Evolutionary conservation across 2,888 invertebrate species (phyloP), one percentile per base, ranked within the genome.

Genomic region (Pandemis corylana): DNA sequence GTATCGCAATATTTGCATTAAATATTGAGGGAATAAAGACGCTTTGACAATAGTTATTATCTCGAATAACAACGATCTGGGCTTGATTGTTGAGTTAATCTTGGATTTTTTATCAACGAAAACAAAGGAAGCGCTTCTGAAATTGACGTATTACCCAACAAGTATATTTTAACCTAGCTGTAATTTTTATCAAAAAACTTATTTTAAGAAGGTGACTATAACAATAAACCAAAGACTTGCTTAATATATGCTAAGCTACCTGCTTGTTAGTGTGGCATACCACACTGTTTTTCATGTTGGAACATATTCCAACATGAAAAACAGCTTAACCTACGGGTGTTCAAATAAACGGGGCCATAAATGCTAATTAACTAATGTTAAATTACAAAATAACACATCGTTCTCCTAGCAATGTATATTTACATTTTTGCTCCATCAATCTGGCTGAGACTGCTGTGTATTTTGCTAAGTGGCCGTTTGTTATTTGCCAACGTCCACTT

Each of bases 371-470:
- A 51, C 66, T 61, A 61, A 74, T 69, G 65, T 66, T 51, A 65
- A 70, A 36, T 69, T 69, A 56, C 42, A 36, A 51, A 61, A 74
- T 63, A 59, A 64, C 73, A 69, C 42, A 49, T 69, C 56, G 73
- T 63, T 51, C 42, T 61, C 42, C 53, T 53, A 51, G 51, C 20
- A 12, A 36, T 41, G 28, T 59, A 61, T 10, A 66, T 75, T 75
- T 65, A 61, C 75, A 67, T 66, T 63, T 67, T 75, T 56, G 56
- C 67, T 53, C 53, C 75, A 71, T 75, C 67, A 75, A 71, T 75
- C 75, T 71, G 41, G 62, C 65, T 46, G 64, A n/a, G 42, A 59
- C 70, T 46, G 68, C 61, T 63, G 66, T 66, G 36, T 74, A 59
- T 74, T 71, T 74, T 70, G 61, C 66, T 42, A 74, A 74, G 53